Evolutionary conservation across 2,888 invertebrate genomes (phyloP).

Genomic region (Stomorhina lunata): DNA sequence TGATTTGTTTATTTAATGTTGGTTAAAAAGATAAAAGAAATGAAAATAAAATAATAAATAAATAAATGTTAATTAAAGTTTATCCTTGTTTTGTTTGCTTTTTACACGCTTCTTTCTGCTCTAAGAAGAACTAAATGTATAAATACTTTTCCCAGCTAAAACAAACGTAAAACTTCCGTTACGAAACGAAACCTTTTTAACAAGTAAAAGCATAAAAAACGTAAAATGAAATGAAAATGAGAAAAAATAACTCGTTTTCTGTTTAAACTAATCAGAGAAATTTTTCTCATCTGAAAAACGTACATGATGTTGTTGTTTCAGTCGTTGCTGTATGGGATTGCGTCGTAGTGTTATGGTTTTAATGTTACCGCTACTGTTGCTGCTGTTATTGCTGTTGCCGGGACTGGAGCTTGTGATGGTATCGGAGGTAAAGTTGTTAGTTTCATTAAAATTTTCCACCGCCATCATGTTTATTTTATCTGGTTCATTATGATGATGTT

Average conservation of each 20-base stretch:
- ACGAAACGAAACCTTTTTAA: neutral
- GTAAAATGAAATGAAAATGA: neutral
- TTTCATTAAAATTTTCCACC: slow-evolving; percentile 43
- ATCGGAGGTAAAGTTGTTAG: slow-evolving; percentile 19
- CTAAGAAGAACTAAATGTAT: too few relatives aligned
- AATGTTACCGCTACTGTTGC: slow-evolving; percentile 23
- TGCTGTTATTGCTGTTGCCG: slow-evolving; percentile 41
- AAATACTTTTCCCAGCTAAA: neutral
- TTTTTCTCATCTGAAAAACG: slow-evolving; percentile 78
- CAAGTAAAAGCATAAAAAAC: neutral
- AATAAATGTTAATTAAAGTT: slow-evolving; percentile 57
- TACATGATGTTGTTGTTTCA: slow-evolving; percentile 77
- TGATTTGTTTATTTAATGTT: slow-evolving; percentile 18
- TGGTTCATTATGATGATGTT: slow-evolving; percentile 20
- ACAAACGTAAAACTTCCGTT: slow-evolving; percentile 11
- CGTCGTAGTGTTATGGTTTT: slow-evolving; percentile 57
- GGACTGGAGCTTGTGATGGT: slow-evolving; percentile 34
- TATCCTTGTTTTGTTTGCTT: slow-evolving; percentile 7
- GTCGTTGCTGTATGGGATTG: slow-evolving; percentile 61
- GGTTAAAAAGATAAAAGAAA: slow-evolving; percentile 23
- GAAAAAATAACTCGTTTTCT: neutral
- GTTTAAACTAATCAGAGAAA: slow-evolving; percentile 73
- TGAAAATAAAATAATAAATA: slow-evolving; percentile 11
- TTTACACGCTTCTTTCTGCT: too few relatives aligned
- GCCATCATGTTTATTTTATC: slow-evolving; percentile 34